Base-by-base conservation (phyloP, 2,113 vertebrate genomes). In the Pogona vitticeps region DNA sequence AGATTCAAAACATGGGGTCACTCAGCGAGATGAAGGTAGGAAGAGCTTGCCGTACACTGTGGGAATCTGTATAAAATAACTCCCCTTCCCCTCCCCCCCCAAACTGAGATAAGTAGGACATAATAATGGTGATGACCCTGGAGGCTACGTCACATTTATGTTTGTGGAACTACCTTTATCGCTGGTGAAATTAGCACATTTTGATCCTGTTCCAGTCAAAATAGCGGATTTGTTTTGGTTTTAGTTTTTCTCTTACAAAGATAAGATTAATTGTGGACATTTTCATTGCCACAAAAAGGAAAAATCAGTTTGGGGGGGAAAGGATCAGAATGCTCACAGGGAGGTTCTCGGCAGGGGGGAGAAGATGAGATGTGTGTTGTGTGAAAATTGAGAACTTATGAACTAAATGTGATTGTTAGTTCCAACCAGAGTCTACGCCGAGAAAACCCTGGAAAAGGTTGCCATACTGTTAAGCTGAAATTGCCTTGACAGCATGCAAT, bases 171-270 rank as follows among this genome's bases (percentile, higher is more conserved):
- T 80, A 38, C 76, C 67, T 78, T 88, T 83, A 88, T 88, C 86
- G 31, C 38, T 71, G 26, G 46, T 72, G 82, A 92, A 94, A 95
- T 91, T 83, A 86, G 91, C 82, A 88, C 88, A 84, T 93, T 93
- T 92, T 72, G 86, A 89, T 0, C 0, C 63, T 2, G 2, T 42
- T 83, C 92, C 91, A 78, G 83, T 81, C 88, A 88, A 81, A 88
- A 88, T 67, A 88, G 68, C 33, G 85, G 46, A 76, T 85, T 81
- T 88, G 77, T 81, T 61, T 85, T 88, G 46, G 46, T 70, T 20
- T 20, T 84, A 67, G 71, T 21, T 36, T 52, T 67, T 65, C 80
- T 84, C 42, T 75, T 80, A 77, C 2, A 20, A 36, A 83, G 75
- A 85, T 75, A 76, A 87, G 85, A 81, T 85, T 81, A 88, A 81